phyloP scores from a whole-genome alignment of 2,888 invertebrate species.

The Zonitis immaculata region DNA sequence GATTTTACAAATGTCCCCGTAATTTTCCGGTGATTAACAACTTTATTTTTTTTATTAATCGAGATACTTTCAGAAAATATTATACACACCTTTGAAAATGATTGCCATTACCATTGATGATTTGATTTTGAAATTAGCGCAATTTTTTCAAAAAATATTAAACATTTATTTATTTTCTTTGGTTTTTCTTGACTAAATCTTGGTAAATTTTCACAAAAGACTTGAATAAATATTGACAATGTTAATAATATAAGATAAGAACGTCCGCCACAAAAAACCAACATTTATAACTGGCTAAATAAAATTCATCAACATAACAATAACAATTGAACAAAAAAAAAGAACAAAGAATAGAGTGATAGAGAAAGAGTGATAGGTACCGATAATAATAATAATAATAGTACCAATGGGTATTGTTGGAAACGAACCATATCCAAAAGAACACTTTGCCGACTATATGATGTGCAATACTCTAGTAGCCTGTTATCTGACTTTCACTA shows the following conservation, averaged over 20 bases:
- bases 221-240: conserved; percentile 1
- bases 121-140: too few species aligned
- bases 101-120: conserved; percentile 37
- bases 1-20: conserved; percentile 20
- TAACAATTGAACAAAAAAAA: background rate
- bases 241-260: conserved; percentile 6
- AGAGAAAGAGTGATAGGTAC: conserved; percentile 9
- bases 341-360: background rate
- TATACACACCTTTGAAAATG: conserved; percentile 39
- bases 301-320: conserved; percentile 5
- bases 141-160: too few species aligned
- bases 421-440: conserved; percentile 47
- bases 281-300: too few species aligned
- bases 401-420: conserved; percentile 45
- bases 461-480: conserved; percentile 39
- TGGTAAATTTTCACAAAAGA: too few species aligned
- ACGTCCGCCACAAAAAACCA: conserved; percentile 6
- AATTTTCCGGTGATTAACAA: conserved; percentile 16
- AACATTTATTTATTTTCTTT: too few species aligned
- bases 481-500: conserved; percentile 50
- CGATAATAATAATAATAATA: too few species aligned
- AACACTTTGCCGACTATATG: conserved; percentile 35
- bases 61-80: too few species aligned
- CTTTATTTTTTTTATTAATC: too few species aligned
- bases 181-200: too few species aligned